Percentiles rank a stretch among this genome's conserved stretches.
Conservation (phyloP, 2,113 vertebrate species). For the Podarcis cretensis region DNA sequence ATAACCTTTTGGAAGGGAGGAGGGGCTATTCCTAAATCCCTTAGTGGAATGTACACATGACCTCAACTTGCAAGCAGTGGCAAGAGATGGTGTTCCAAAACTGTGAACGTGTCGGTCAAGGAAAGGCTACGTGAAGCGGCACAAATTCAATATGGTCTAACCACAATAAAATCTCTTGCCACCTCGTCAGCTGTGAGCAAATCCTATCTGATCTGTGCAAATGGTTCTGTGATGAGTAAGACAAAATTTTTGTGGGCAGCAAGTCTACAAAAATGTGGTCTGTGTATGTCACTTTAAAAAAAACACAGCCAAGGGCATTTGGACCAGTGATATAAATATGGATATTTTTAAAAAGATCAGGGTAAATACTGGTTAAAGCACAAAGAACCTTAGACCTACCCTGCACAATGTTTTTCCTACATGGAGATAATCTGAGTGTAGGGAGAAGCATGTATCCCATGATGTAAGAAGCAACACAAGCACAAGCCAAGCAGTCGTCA, state of each 20-base stretch:
- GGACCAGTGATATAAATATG: background rate
- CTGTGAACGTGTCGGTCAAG: background rate
- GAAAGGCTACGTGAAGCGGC: background rate
- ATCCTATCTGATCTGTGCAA: background rate
- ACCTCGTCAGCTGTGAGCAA: background rate
- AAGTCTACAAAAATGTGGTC: background rate
- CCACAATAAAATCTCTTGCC: too few relatives aligned
- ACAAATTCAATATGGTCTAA: background rate
- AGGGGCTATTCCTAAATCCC: background rate
- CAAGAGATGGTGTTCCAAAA: background rate
- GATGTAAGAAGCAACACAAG: background rate
- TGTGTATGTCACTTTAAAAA: background rate
- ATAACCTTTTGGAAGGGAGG: background rate
- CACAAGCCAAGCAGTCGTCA: background rate
- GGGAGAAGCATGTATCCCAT: background rate
- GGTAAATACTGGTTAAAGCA: background rate
- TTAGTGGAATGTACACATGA: slow-evolving; percentile 12
- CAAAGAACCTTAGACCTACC: background rate
- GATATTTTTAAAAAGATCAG: too few relatives aligned
- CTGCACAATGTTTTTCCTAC: background rate
- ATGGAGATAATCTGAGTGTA: background rate
- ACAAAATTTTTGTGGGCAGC: too few relatives aligned
- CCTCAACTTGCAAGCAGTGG: background rate
- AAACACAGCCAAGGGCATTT: background rate
- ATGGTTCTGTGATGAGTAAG: background rate